phyloP scores from a whole-genome alignment of 2,797 vertebrate genomes.

The Acanthis flammea region DNA sequence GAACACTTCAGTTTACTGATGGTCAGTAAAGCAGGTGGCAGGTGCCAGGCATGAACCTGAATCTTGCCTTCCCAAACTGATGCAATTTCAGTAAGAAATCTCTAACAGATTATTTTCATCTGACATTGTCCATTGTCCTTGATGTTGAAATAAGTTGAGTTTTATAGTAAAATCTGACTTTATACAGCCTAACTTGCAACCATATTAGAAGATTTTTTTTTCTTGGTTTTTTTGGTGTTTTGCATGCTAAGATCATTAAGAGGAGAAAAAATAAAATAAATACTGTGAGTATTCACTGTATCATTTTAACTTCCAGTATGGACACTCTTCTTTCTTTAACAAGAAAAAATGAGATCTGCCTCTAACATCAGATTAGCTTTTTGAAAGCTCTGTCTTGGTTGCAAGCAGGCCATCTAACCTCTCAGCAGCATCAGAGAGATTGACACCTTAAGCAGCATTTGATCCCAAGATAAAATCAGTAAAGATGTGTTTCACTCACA shows the following conservation, averaged over 20 bases:
- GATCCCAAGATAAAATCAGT: neutral
- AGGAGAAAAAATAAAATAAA: neutral
- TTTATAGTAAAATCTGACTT: neutral
- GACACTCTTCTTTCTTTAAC: neutral
- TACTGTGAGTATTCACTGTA: neutral
- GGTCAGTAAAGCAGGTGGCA: slow-evolving; percentile 60
- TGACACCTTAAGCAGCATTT: neutral
- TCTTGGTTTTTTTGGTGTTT: neutral
- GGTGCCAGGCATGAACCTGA: neutral
- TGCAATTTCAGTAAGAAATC: neutral
- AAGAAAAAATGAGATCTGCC: neutral
- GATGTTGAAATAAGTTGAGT: neutral
- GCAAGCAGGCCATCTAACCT: neutral
- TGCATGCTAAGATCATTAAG: neutral
- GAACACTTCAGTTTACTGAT: slow-evolving; percentile 81
- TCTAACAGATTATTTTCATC: neutral
- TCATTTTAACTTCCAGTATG: neutral
- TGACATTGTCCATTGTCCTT: neutral
- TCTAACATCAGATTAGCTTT: neutral
- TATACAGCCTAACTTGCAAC: neutral
- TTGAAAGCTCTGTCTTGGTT: accelerated
- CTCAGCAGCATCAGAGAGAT: neutral
- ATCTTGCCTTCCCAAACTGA: neutral
- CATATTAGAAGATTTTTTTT: neutral
- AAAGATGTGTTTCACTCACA: neutral